These are phyloP conservation scores for Lithophane leautieri DNA, from an alignment of 2,888 invertebrate genomes.

Conservation along the genomic window DNA sequence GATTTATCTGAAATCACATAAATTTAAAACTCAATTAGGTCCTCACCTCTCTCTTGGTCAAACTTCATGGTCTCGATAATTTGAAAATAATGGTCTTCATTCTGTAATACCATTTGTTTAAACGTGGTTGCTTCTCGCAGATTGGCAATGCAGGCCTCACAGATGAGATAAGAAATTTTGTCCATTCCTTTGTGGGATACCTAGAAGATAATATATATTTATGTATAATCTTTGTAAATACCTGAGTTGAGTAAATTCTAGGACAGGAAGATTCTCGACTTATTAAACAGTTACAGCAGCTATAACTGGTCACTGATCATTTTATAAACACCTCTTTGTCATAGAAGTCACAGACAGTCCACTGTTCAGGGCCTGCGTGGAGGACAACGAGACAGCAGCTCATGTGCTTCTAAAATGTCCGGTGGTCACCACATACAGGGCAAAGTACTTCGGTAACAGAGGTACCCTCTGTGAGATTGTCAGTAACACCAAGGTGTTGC, in stretches of 20 bases:
- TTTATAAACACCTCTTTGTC: background rate
- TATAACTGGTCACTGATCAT: background rate
- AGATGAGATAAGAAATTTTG: slow-evolving; percentile 60
- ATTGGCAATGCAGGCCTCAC: slow-evolving; percentile 71
- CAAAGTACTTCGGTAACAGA: too few relatives aligned
- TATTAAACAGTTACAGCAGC: background rate
- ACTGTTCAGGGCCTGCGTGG: too few relatives aligned
- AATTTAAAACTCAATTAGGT: background rate
- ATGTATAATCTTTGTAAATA: background rate
- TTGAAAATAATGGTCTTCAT: slow-evolving; percentile 61
- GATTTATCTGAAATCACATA: background rate
- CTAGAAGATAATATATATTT: slow-evolving; percentile 50
- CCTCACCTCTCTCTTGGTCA: slow-evolving; percentile 39
- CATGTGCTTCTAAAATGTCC: too few relatives aligned
- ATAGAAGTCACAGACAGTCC: background rate
- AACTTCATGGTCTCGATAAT: slow-evolving; percentile 45
- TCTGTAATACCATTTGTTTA: slow-evolving; percentile 70
- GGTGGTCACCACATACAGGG: too few relatives aligned
- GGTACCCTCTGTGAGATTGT: background rate
- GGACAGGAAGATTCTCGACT: background rate
- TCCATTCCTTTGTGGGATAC: slow-evolving; percentile 19
- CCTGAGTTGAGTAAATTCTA: too few relatives aligned
- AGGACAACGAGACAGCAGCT: too few relatives aligned
- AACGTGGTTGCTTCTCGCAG: slow-evolving; percentile 71
- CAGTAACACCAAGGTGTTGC: background rate